Base-by-base conservation (phyloP, 2,888 invertebrate species). In the Drosophila meridiana region DNA sequence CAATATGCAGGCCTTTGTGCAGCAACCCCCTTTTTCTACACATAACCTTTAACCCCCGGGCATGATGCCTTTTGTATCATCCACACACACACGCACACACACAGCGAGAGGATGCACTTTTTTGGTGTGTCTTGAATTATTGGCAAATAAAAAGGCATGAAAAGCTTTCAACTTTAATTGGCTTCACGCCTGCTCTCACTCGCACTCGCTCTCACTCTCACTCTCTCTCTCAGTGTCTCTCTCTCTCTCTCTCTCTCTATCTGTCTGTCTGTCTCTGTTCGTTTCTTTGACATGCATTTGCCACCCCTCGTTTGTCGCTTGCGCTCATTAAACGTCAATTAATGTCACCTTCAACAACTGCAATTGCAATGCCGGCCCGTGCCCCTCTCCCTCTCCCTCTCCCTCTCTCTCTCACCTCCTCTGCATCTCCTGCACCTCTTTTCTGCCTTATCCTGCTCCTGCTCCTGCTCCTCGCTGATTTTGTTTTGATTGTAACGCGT, bases 281-380 rank as follows among this genome's bases (percentile, higher is more conserved):
- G 14, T 53, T 30, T 48, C 36, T 11, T 52, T 56, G 30, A 14
- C 45, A n/a, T 48, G 52, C 73, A 52, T 43, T 36, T 34, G 42
- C 14, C 69, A 69, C 47, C 75, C 75, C 64, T 70, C 53, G 57
- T 40, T 38, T 40, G 47, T 9, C 28, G 32, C 58, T 59, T 56
- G 28, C 47, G 62, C 68, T 74, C 69, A 89, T 84, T 84, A 85
- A 85, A 85, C 79, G 84, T 83, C 89, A 89, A 85, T 89, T 89
- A 89, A 85, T 89, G 84, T 85, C 84, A 87, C 79, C 87, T 85
- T 87, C 74, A 85, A 83, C 80, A 88, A 88, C 83, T 88, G 83
- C 88, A 88, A 80, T 83, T 71, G 88, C 83, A 82, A 60, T 67
- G 55, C 65, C 14, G n/a, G n/a, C 62, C 45, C 50, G 8, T 14